Evolutionary conservation across 2,113 vertebrate genomes (phyloP), one percentile per base, ranked within the genome.

Genomic region (Dipodomys spectabilis): DNA sequence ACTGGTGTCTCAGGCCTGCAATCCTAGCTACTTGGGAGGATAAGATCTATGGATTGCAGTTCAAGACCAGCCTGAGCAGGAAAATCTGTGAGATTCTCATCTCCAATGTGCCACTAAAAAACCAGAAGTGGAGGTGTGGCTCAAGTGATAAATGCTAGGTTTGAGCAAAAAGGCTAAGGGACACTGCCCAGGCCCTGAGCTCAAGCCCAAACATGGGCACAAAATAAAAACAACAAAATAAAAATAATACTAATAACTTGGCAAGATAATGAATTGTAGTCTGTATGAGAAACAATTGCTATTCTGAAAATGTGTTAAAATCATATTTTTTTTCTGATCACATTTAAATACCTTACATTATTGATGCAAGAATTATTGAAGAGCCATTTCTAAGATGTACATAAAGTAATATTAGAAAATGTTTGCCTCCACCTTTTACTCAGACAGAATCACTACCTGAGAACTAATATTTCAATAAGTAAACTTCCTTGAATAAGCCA

Each of bases 301-400:
- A 16, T 87, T 87, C 69, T 85, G 32, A 89, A 84, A 92, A 45
- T 86, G 68, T 78, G 13, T 93, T 77, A 69, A 94, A 74, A 85
- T 84, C 27, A 39, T 1, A 57, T 15, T 57, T 60, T 35, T 35
- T 80, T 92, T 83, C 72, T 94, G 62, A 32, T 20, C 23, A 84
- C 32, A 84, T 57, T 65, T 79, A 91, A 68, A 80, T 64, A 75
- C 62, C 79, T 67, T 49, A 39, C 15, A 23, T 44, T 87, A 35
- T 49, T 27, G 12, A 75, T 77, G 72, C 92, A 28, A 82, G 25
- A 83, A 22, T 64, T 88, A 18, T 53, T 28, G 25, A 90, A 88
- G 6, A 64, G 30, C 39, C 2, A 62, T 74, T 88, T 65, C 77
- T 81, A 90, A 77, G 13, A 35, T 8, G 0, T 73, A 9, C 65